Evolutionary conservation across 2,888 invertebrate genomes (phyloP).

Genomic region (Malthinus seriepunctatus): DNA sequence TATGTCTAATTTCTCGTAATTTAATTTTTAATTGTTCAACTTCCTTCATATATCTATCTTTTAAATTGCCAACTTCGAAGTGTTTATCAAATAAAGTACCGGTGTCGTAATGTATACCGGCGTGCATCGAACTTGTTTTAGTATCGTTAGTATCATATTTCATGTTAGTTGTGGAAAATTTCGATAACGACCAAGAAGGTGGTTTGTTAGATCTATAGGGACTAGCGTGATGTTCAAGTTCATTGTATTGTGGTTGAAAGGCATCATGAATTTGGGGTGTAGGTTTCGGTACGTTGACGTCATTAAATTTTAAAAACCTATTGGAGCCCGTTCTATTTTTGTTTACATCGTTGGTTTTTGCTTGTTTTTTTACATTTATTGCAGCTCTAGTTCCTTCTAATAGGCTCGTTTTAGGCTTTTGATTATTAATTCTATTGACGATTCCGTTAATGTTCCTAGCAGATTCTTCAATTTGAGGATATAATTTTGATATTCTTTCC

Average conservation of each 20-base stretch:
- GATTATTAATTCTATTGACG: conserved; percentile 7
- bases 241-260: not conserved
- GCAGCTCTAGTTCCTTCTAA: conserved; percentile 5
- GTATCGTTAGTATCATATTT: not conserved
- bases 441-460: conserved; percentile 15
- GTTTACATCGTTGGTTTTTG: conserved; percentile 3
- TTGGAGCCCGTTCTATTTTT: conserved; percentile 9
- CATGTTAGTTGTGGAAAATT: not conserved
- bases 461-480: conserved; percentile 20
- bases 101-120: conserved; percentile 41
- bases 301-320: not conserved
- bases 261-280: not conserved
- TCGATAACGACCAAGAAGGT: no score
- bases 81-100: conserved; percentile 49
- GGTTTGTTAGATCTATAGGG: not conserved
- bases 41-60: conserved; percentile 46
- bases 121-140: not conserved
- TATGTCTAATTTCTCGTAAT: conserved; percentile 43
- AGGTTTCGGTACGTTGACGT: not conserved
- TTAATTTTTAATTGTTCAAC: conserved; percentile 47
- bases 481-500: conserved; percentile 24
- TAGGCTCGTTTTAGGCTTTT: not conserved
- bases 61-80: conserved; percentile 40
- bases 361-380: not conserved
- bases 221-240: not conserved